Evolutionary conservation across 2,888 invertebrate genomes (phyloP), one percentile per base, ranked within the genome.

Genomic region (Cabera pusaria): DNA sequence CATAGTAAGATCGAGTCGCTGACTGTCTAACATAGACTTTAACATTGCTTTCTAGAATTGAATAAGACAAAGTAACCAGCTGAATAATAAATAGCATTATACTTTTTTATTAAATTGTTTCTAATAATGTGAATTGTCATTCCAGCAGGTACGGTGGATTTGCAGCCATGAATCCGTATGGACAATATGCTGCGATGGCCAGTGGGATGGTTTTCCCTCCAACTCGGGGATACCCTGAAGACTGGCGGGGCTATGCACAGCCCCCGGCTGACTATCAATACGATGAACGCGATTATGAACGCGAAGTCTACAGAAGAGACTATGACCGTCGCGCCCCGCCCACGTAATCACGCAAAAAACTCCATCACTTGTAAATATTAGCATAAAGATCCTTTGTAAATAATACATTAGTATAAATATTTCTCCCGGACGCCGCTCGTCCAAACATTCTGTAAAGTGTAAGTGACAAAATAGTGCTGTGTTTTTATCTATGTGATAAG

Each of bases 271-370:
- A 91, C 52, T 90, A 91, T 47, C 64, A 78, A 4, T 89, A 89
- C 59, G 86, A 86, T 14, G 91, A 91, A 37, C 87, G 91, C 54
- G 91, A 88, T 35, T 88, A 86, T 42, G 89, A 89, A 49, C 80
- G 87, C 22, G 91, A 91, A 48, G 91, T 92, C 55, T 84, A 93
- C 73, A 59, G 92, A 39, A 77, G 93, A 44, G 93, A 93, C 59
- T 93, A 92, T 57, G 93, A 93, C 60, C 84, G 93, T 44, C 90
- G 93, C 51, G 92, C 92, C 42, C 92, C 92, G 18, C 92, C 92
- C 8, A 90, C 92, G 80, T 72, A 45, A 19, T 31, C 18, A 23
- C 14, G 41, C 27, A 33, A 42, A 22, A 32, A 32, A 40, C 23
- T 34, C 38, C 20, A 20, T 20, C n/a, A 47, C 32, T 58, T 85